phyloP scores from a whole-genome alignment of 2,888 invertebrate species.

The Cataglyphis altisquamis region DNA sequence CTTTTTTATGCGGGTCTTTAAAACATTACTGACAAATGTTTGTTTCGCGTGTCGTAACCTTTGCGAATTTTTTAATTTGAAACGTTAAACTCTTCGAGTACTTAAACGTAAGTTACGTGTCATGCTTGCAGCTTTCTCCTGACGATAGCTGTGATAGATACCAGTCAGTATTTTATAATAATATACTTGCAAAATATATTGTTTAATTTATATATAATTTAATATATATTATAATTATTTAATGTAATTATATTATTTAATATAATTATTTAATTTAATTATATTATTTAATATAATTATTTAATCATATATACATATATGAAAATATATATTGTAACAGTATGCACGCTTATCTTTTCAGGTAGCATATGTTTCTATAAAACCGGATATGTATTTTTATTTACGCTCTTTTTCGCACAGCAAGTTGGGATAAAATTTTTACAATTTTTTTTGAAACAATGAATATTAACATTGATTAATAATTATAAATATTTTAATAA shows the following conservation, averaged over 20 bases:
- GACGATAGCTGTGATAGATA: constrained; percentile 47
- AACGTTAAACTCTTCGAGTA: constrained; percentile 45
- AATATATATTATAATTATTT: constrained; percentile 26
- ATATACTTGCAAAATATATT: not conserved
- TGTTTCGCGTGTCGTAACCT: constrained; percentile 11
- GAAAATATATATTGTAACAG: constrained; percentile 5
- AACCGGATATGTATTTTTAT: constrained; percentile 68
- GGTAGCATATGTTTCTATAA: constrained; percentile 44
- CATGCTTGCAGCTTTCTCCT: constrained; percentile 77
- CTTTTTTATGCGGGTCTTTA: constrained; percentile 24
- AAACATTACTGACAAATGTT: not conserved
- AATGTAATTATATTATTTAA: not conserved
- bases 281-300: constrained; percentile 22
- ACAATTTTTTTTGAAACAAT: not conserved
- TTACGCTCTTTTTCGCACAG: constrained; percentile 38
- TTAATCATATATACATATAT: not conserved
- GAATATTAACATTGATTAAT: constrained; percentile 2
- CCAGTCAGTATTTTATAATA: not conserved
- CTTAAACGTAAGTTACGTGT: constrained; percentile 65
- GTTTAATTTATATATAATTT: not conserved
- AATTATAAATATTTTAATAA: not conserved
- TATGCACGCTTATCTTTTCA: constrained; percentile 56
- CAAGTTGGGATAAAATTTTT: constrained; percentile 24
- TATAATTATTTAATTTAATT: not conserved
- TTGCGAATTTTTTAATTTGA: not conserved